Evolutionary conservation across 2,888 invertebrate genomes (phyloP), one percentile per base, ranked within the genome.

Genomic region (Pachliopta kotzebuea): DNA sequence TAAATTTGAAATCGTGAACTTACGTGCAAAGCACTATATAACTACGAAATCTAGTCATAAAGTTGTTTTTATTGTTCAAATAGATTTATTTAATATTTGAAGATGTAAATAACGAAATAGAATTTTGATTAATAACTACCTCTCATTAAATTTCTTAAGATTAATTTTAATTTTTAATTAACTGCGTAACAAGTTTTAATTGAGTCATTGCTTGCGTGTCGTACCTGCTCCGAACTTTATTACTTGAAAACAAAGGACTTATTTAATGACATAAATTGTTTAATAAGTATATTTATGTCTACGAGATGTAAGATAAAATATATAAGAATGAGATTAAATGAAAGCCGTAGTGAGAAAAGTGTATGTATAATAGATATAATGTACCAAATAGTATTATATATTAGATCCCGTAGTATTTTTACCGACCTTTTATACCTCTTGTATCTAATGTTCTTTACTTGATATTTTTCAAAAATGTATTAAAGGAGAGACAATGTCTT

Each of bases 301-400:
- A 69, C 61, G 64, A 55, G 70, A 70, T 68, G 61, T 62, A 71
- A 65, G 59, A n/a, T 49, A 1, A 7, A 17, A 18, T 45, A 20
- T 49, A 1, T 52, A 21, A n/a, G 2, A 70, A 23, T 64, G 56
- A 71, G 68, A 67, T 78, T 75, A 72, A 67, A 77, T 77, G 88
- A 88, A 88, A 86, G 86, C 79, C 77, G 85, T 88, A 89, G 88
- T 89, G 88, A 89, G 88, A 90, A 76, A 78, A 80, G 76, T 72
- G 70, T 74, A 64, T 74, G 67, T 73, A 74, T 76, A 75, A 71
- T 73, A 73, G 73, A 74, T 71, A 71, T 70, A 70, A 66, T 68
- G 71, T 73, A 72, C 68, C 74, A 42, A 61, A 83, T 77, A 83
- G 83, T 86, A 86, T 80, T 84, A 80, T 86, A 86, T 78, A 86